Conservation (phyloP, 2,797 vertebrate genomes). For the Mycteria americana region DNA sequence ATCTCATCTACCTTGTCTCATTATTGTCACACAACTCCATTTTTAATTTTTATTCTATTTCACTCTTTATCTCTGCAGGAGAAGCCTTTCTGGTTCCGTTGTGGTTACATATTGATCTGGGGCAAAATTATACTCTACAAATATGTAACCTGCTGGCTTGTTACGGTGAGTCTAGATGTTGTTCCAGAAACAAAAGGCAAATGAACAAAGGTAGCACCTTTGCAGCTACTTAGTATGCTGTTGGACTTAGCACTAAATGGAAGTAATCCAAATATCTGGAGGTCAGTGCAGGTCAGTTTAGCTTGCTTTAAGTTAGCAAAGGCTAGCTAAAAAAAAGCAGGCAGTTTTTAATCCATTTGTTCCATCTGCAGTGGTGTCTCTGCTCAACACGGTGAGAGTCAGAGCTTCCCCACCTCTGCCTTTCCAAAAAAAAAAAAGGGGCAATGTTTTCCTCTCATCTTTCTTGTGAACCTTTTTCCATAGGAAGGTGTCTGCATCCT, state of each 20-base stretch:
- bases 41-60: not conserved
- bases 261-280: not conserved
- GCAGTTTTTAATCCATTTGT: not conserved
- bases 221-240: not conserved
- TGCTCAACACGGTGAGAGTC: not conserved
- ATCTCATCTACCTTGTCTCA: not conserved
- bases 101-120: conserved; percentile 91
- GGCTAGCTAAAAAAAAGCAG: not conserved
- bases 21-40: not conserved
- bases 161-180: conserved; percentile 84
- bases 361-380: not conserved
- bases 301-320: not conserved
- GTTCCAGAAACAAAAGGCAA: not conserved
- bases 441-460: not conserved
- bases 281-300: not conserved
- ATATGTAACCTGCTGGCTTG: conserved; percentile 97
- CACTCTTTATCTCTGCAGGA: conserved; percentile 72
- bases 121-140: conserved; percentile 94
- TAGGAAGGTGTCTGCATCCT: conserved; percentile 97
- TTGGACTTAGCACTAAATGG: not conserved
- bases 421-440: not conserved
- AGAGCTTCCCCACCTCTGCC: not conserved
- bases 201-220: not conserved
- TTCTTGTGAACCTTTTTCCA: not conserved
- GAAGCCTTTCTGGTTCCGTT: conserved; percentile 92